Conservation (phyloP, 2,888 invertebrate species). For the Ferrisia virgata region DNA sequence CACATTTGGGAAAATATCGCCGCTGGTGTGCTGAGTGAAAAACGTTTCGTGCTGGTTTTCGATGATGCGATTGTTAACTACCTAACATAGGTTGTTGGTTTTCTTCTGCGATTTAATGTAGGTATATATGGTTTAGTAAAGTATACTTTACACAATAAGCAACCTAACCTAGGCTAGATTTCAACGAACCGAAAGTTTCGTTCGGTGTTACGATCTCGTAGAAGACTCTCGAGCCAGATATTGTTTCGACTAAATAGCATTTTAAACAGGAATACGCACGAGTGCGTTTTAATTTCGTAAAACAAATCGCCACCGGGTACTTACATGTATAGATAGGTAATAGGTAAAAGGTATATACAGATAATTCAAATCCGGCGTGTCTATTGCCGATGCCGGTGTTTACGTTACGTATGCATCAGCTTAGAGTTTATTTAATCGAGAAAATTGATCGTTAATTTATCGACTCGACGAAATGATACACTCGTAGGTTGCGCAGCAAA, state of each 20-base stretch:
- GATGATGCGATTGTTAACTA: slow-evolving; percentile 15
- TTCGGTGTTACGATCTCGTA: too few relatives aligned
- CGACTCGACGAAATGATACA: background rate
- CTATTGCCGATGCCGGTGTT: too few relatives aligned
- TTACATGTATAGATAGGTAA: too few relatives aligned
- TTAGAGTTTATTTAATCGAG: background rate
- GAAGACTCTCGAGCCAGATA: background rate
- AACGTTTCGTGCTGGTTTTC: slow-evolving; percentile 14
- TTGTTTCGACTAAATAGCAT: background rate
- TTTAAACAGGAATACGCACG: background rate
- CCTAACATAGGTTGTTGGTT: background rate
- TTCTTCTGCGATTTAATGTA: background rate
- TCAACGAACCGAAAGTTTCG: background rate
- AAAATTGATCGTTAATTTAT: background rate
- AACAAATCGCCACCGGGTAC: background rate
- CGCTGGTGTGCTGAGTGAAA: slow-evolving; percentile 1
- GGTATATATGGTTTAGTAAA: too few relatives aligned
- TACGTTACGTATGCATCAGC: background rate
- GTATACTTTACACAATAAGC: background rate
- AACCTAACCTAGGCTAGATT: background rate
- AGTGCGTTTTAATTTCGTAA: slow-evolving; percentile 1
- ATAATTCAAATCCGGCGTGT: background rate
- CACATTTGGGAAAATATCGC: background rate
- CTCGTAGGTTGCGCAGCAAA: too few relatives aligned
- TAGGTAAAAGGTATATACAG: too few relatives aligned